A percentile compares a stretch with the other conserved stretches of the same genome.
These are phyloP conservation scores for Haliclystus octoradiatus DNA, from an alignment of 30 jellyfish, hydroid and myxozoan genomes.

Conservation along the genomic window DNA sequence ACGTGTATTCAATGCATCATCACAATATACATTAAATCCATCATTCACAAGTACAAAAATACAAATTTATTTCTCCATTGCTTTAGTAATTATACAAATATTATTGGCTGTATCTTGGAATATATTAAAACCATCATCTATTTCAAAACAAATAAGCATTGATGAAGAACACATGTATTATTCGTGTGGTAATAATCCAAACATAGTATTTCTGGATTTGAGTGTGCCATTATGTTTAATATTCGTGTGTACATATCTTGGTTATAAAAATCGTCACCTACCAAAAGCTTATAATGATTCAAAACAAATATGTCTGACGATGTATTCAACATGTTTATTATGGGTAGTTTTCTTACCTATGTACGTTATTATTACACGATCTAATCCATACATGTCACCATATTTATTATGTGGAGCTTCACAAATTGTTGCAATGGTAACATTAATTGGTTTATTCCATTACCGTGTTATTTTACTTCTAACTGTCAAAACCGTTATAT, in stretches of 20 bases:
- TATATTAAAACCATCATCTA: not conserved
- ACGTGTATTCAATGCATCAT: not conserved
- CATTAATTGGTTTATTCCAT: not conserved
- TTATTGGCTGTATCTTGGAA: not conserved
- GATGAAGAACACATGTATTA: not conserved
- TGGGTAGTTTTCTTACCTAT: not conserved
- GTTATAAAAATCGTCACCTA: not conserved
- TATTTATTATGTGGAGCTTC: not conserved
- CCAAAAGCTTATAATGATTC: not conserved
- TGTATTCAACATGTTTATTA: not conserved
- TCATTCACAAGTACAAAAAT: not conserved
- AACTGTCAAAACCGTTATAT: not conserved
- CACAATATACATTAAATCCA: not conserved
- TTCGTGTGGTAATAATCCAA: not conserved
- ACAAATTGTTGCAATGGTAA: not conserved
- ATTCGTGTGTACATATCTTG: not conserved
- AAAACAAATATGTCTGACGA: not conserved
- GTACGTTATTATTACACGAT: not conserved
- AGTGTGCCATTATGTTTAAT: not conserved
- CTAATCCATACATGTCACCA: not conserved
- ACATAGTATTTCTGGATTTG: not conserved
- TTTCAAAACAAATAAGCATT: not conserved
- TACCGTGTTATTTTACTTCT: not conserved
- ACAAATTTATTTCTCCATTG: not conserved
- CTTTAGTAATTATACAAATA: not conserved